phyloP scores from a whole-genome alignment of 2,797 vertebrate genomes.

The Cirrhinus mrigala region DNA sequence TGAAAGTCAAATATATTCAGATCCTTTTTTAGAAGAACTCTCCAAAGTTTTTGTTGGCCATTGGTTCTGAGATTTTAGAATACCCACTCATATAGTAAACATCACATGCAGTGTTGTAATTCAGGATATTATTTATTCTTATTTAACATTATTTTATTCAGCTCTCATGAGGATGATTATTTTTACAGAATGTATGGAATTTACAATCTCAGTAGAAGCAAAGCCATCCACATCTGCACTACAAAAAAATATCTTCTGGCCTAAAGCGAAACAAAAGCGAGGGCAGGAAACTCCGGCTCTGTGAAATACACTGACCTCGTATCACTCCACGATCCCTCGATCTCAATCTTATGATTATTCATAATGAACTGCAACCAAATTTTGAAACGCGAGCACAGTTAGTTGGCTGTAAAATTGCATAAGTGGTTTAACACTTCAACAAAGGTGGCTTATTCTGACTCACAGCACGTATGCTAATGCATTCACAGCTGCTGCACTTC shows the following conservation, averaged over 20 bases:
- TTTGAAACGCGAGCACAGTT: constrained; percentile 48
- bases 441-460: constrained; percentile 69
- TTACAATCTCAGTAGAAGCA: not conserved
- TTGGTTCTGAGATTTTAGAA: not conserved
- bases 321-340: constrained; percentile 40
- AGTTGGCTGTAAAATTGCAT: constrained; percentile 62
- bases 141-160: not conserved
- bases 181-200: constrained; percentile 18
- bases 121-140: not conserved
- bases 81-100: not conserved
- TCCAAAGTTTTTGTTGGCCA: not conserved
- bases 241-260: constrained; percentile 28
- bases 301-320: constrained; percentile 34
- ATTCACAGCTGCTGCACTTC: constrained; percentile 70
- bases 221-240: constrained; percentile 15
- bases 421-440: constrained; percentile 69
- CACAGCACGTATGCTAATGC: constrained; percentile 70
- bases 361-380: constrained; percentile 57
- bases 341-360: constrained; percentile 60
- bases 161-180: not conserved
- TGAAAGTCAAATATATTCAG: not conserved
- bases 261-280: constrained; percentile 36
- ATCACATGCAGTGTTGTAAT: not conserved
- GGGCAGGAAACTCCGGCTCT: constrained; percentile 37
- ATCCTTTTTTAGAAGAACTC: not conserved